These are phyloP conservation scores for Byasa hedistus DNA, from an alignment of 2,888 invertebrate genomes.

Conservation along the genomic window DNA sequence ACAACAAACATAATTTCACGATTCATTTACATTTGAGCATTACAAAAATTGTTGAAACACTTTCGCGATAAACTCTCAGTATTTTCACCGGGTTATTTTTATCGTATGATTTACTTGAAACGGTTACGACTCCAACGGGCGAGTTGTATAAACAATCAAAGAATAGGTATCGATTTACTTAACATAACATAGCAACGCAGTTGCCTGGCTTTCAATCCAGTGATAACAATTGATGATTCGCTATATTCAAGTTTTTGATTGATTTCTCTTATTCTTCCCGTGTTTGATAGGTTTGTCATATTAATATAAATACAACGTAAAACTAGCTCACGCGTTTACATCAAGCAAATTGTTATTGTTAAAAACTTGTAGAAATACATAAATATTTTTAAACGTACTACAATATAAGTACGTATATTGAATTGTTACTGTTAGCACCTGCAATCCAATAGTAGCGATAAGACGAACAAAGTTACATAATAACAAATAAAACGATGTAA, in stretches of 20 bases:
- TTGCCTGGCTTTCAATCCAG: not conserved
- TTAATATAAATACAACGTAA: not conserved
- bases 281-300: not conserved
- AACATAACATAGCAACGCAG: not conserved
- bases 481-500: no score
- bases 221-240: not conserved
- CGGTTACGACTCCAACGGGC: slow-evolving; percentile 18
- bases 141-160: slow-evolving; percentile 17
- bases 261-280: not conserved
- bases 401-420: not conserved
- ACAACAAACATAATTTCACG: not conserved
- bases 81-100: slow-evolving; percentile 19
- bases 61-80: slow-evolving; percentile 16
- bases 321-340: not conserved
- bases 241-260: not conserved
- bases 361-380: no score
- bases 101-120: slow-evolving; percentile 26
- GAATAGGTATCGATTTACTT: slow-evolving; percentile 16
- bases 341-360: no score
- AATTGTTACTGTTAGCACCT: not conserved
- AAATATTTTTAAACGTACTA: no score
- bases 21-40: slow-evolving; percentile 16
- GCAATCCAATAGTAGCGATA: not conserved
- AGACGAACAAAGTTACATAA: not conserved
- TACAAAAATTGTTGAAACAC: slow-evolving; percentile 13